Percentiles rank a stretch among this genome's conserved stretches.
Evolutionary conservation across 2,797 vertebrate species (phyloP).

Genomic region (Coilia nasus): DNA sequence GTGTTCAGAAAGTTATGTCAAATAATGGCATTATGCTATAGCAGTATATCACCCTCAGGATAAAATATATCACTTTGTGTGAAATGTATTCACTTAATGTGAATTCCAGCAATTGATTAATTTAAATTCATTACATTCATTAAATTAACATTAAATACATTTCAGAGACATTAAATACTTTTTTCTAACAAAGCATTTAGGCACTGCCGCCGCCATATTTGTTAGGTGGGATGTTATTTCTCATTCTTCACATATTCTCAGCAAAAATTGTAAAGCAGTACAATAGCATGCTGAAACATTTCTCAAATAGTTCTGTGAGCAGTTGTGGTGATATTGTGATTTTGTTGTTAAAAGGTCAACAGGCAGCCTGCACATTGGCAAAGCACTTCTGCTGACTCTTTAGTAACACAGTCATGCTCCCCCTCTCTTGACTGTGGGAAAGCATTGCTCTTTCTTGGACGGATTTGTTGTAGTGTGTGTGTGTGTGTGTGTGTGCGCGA

Average conservation of each 20-base stretch:
- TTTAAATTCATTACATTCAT: background rate
- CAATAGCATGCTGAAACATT: background rate
- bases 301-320: background rate
- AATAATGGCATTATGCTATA: background rate
- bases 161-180: background rate
- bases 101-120: background rate
- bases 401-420: constrained; percentile 74
- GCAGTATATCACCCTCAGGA: background rate
- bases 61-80: too few relatives aligned
- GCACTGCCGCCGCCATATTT: background rate
- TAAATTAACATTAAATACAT: too few relatives aligned
- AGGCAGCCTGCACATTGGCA: constrained; percentile 63
- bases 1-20: background rate
- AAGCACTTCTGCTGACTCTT: constrained; percentile 57
- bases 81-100: background rate
- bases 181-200: background rate
- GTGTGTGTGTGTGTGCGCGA: background rate
- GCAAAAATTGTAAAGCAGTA: constrained; percentile 16
- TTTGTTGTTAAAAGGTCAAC: constrained; percentile 54
- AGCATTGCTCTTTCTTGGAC: constrained; percentile 62
- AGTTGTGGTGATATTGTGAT: constrained; percentile 51
- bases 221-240: background rate
- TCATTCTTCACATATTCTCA: background rate
- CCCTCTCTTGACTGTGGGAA: constrained; percentile 66
- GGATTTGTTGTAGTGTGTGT: background rate